Base-by-base conservation (phyloP, 2,113 vertebrate species). In the Eclectus roratus region DNA sequence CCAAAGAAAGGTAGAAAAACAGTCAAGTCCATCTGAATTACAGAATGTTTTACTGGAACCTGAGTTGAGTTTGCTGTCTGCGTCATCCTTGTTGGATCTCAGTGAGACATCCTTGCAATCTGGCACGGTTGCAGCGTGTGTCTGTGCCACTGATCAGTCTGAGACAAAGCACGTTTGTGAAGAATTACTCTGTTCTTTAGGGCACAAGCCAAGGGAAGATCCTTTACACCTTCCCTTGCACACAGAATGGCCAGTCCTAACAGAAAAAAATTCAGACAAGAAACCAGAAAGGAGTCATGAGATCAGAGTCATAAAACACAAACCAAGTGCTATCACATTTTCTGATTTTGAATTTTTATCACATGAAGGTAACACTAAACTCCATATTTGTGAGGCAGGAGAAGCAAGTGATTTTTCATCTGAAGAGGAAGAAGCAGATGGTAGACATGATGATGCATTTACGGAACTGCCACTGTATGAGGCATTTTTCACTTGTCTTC, bases 271-370 rank as follows among this genome's bases (percentile, higher is more conserved):
- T 3, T 82, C 58, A 78, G 43, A 91, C 64, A 43, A 90, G 49
- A 94, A 93, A 46, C 23, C 25, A 66, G 87, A 84, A 43, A 91
- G 29, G 43, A 72, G 15, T 53, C 89, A 63, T 33, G 94, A 98
- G 65, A 94, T 97, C 12, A 96, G 97, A 93, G 91, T 98, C 31
- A 95, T 98, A 64, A 98, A 98, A 80, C 97, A 98, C 93, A 98
- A 98, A 88, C 93, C 93, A 29, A 98, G 97, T 85, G 97, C 97
- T 82, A 98, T 98, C 85, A 90, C 98, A 13, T 99, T 99, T 96
- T 97, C 97, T 37, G 97, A 98, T 79, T 93, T 83, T 3, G 46
- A 80, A 17, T n/a, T 50, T 86, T 82, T 86, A 79, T 29, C 84
- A 35, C 64, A 50, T 44, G 56, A 88, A 52, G 46, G n/a, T 35